Evolutionary conservation across 2,888 invertebrate species (phyloP), one percentile per base, ranked within the genome.

Genomic region (Peribatodes rhomboidaria): DNA sequence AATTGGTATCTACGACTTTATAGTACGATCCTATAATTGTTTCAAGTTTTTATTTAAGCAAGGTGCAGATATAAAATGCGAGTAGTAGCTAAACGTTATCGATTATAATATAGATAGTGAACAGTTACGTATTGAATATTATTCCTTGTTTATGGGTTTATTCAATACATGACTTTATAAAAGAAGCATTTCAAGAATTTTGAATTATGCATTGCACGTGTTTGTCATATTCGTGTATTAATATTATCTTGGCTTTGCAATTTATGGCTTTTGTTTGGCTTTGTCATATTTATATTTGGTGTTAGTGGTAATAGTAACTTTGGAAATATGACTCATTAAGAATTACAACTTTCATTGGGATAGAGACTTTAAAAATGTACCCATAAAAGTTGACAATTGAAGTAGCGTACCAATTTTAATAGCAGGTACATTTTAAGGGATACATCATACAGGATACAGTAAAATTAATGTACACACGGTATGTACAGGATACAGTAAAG

Each of bases 11-110:
- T 92, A 81, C 75, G 88, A 79, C 90, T 80, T 87, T 89, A 77
- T 75, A 80, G 76, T 71, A 73, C 78, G 81, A 80, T 73, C 66
- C 73, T 79, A 85, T 92, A 92, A 92, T 92, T 92, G 91, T 91
- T 90, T 84, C 90, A 79, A 89, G 90, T 92, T 93, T 93, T 93
- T 93, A 85, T 83, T 75, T 72, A 77, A 81, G 87, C 92, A 92
- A 92, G 91, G 92, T 92, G 93, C 91, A 89, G 89, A 87, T 85
- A 88, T 86, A 87, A 85, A 85, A 87, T 83, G 81, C 75, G 80
- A 75, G 79, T 74, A 77, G 79, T 56, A 56, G 42, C 78, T 81
- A 81, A 83, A 82, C 79, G 77, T 76, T 81, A 71, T 68, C 78
- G 84, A 83, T 80, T 81, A 76, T 78, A 79, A 77, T 73, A 78